Evolutionary conservation across 2,113 vertebrate genomes (phyloP), one percentile per base, ranked within the genome.

Genomic region (Odontesthes bonariensis): DNA sequence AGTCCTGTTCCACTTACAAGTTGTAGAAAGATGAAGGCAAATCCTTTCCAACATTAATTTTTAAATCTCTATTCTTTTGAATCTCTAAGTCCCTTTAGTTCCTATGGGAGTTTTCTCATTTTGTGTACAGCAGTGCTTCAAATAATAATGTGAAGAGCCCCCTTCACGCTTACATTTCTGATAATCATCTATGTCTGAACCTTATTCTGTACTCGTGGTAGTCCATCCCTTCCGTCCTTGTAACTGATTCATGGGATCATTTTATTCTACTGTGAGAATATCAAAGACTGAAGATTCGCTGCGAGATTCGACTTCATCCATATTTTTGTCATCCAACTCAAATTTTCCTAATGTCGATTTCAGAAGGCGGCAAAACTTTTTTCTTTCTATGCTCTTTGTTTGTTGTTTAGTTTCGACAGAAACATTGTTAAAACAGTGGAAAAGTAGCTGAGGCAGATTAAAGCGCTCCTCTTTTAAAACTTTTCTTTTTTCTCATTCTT

Each of bases 371-470:
- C 33, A 22, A 84, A 93, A 91, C 83, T 88, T 91, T 88, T 79
- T 20, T 40, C 57, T 75, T 64, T 80, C 61, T 74, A 49, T 74
- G 57, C 56, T 73, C 20, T 46, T 83, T 89, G 84, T 87, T 88
- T 87, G 79, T 92, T 92, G 83, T 88, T 88, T 88, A 89, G 62
- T 89, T 89, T 83, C 75, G 60, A 60, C 65, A 38, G 58, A 82
- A 74, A 27, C 77, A 84, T 86, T 85, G 86, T 89, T 82, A 88
- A 90, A 89, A 86, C 70, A 20, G 61, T 75, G 82, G 76, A 77
- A 89, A 93, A 92, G 75, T 83, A 90, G 83, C 88, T 90, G 88
- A 91, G 90, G 89, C 91, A 92, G 92, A 93, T 94, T 93, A 93
- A 93, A 94, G 90, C 81, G 1, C 69, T 77, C 74, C 63, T 66